Evolutionary conservation across 2,888 invertebrate species (phyloP).

Genomic region (Limnephilus lunatus): DNA sequence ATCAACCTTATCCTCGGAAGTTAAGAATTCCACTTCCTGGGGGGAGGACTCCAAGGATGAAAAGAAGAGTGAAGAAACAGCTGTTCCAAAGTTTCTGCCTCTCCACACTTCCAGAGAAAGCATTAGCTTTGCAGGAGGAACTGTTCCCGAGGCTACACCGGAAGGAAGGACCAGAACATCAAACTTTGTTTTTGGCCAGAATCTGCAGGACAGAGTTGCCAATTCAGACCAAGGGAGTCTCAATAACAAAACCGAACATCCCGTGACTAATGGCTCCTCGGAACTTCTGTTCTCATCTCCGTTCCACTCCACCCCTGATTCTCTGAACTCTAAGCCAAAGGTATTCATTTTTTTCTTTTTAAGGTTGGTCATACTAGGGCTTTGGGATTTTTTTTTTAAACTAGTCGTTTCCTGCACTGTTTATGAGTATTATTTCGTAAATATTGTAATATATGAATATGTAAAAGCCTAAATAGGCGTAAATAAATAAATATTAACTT

Average conservation of each 20-base stretch:
- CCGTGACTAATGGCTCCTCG: conserved; percentile 79
- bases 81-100: conserved; percentile 75
- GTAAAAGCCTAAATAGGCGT: too few relatives aligned
- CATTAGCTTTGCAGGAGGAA: conserved; percentile 63
- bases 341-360: conserved; percentile 16
- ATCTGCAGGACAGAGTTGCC: conserved; percentile 88
- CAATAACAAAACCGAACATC: conserved; percentile 71
- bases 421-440: too few relatives aligned
- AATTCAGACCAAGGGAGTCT: conserved; percentile 72
- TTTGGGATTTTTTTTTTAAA: too few relatives aligned
- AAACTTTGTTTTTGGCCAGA: conserved; percentile 94
- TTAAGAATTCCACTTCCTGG: conserved; percentile 17
- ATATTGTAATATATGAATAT: too few relatives aligned
- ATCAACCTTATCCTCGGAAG: conserved; percentile 26
- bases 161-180: conserved; percentile 75
- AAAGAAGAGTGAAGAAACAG: conserved; percentile 53
- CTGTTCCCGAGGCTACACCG: conserved; percentile 69
- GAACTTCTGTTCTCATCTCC: conserved; percentile 87
- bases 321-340: conserved; percentile 61
- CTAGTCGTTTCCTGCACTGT: too few relatives aligned
- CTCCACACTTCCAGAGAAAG: conserved; percentile 69
- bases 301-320: conserved; percentile 77
- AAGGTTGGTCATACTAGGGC: background rate
- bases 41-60: conserved; percentile 46
- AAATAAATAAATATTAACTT: background rate